Conservation (phyloP, 2,113 vertebrate genomes). For the Synodontis membranacea region DNA sequence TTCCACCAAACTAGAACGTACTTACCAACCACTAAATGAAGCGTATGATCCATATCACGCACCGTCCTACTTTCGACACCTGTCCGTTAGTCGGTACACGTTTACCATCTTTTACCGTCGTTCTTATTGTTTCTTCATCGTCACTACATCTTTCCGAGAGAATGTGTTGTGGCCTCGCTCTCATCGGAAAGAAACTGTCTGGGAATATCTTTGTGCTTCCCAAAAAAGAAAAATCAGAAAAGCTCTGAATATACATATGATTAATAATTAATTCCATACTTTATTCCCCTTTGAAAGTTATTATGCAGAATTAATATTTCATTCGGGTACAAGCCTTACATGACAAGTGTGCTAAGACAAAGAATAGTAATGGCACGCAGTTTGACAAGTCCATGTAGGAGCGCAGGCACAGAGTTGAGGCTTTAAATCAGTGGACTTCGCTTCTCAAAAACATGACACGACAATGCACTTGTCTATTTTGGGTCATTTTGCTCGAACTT, state of each 20-base stretch:
- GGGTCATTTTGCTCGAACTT: conserved; percentile 64
- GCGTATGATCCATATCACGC: conserved; percentile 48
- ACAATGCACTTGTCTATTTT: conserved; percentile 69
- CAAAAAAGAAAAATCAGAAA: conserved; percentile 62
- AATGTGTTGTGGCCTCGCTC: conserved; percentile 58
- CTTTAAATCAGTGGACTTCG: conserved; percentile 69
- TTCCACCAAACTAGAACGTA: conserved; percentile 50
- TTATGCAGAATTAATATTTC: conserved; percentile 81
- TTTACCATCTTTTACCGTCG: neutral
- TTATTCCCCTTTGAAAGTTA: conserved; percentile 78
- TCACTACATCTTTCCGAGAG: neutral
- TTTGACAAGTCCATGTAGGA: conserved; percentile 74
- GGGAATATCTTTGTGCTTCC: conserved; percentile 69
- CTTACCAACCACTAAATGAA: conserved; percentile 48
- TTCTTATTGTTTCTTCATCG: neutral
- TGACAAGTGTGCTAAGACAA: conserved; percentile 75
- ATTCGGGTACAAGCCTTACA: conserved; percentile 74
- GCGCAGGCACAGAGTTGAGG: conserved; percentile 52
- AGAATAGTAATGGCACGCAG: conserved; percentile 72
- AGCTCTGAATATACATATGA: conserved; percentile 77
- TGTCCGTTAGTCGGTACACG: conserved; percentile 32
- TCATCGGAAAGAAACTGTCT: conserved; percentile 69
- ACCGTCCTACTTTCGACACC: conserved; percentile 44
- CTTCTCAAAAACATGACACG: conserved; percentile 68
- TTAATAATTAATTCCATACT: conserved; percentile 78